Percentiles rank a stretch among this genome's conserved stretches.
phyloP scores from a whole-genome alignment of 2,113 vertebrate genomes.

The Paedocypris sp. region DNA sequence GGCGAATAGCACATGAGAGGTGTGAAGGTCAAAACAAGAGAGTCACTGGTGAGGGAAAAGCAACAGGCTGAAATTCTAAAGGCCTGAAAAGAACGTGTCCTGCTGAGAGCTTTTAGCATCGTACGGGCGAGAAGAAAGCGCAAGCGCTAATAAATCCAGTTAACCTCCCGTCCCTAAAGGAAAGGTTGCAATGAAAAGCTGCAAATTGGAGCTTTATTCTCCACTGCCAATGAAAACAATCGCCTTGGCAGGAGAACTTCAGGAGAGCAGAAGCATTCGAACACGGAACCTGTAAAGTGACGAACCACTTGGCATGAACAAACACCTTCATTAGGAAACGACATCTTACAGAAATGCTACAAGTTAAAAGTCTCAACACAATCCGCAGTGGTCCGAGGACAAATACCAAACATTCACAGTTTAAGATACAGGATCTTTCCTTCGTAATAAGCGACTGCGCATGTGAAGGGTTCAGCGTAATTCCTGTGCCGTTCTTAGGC shows the following conservation, averaged over 20 bases:
- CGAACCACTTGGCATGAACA: slow-evolving; percentile 40
- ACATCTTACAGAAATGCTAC: slow-evolving; percentile 51
- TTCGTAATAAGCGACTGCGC: no score
- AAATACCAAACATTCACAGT: slow-evolving; percentile 53
- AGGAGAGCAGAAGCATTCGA: slow-evolving; percentile 8
- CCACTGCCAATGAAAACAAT: background rate
- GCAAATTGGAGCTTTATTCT: background rate
- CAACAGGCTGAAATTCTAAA: background rate
- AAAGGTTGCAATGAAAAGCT: background rate
- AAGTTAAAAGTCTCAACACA: slow-evolving; percentile 58
- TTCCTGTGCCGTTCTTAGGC: no score
- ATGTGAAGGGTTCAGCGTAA: no score
- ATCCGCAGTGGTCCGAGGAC: slow-evolving; percentile 55
- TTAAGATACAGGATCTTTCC: slow-evolving; percentile 42
- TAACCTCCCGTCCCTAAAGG: background rate
- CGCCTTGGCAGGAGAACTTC: background rate
- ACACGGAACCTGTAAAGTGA: slow-evolving; percentile 22
- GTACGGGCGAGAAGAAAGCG: background rate
- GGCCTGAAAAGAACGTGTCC: background rate
- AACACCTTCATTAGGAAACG: slow-evolving; percentile 58
- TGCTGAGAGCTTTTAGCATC: background rate
- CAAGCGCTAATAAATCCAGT: background rate
- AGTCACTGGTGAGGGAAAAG: background rate
- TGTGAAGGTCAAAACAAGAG: slow-evolving; percentile 2
- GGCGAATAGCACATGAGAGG: background rate